Evolutionary conservation across 2,113 vertebrate genomes (phyloP), one percentile per base, ranked within the genome.

Genomic region (Entomyzon cyanotis): DNA sequence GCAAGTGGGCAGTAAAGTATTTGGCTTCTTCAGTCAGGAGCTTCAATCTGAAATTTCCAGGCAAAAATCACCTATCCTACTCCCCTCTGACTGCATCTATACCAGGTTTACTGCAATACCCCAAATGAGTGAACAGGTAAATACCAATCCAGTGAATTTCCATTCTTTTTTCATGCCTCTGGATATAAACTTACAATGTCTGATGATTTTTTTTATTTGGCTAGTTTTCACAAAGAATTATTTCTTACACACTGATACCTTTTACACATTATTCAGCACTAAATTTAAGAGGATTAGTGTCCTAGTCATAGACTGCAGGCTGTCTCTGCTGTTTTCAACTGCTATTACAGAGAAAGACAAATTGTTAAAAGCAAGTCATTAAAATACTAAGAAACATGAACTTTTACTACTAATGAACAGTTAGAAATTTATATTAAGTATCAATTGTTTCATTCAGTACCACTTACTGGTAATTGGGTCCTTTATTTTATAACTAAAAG

Each of bases 251-350:
- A 50, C 35, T 80, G 75, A 63, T 91, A 89, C 8, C 27, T 92
- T 88, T 84, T 31, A 85, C 69, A 42, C 14, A 10, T 83, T 91
- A 91, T 85, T 95, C 87, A 95, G 70, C 78, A 93, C 41, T 74
- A n/a, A 83, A 91, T 52, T 78, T 82, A 94, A 92, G 69, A 93
- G 70, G 84, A 96, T 96, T 91, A 84, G 37, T 60, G 53, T 37
- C 77, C 77, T 76, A 65, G 63, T 21, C 35, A 85, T 11, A 83
- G 63, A 81, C 56, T 80, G 44, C 17, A 60, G 68, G 55, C 50
- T 76, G 41, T 23, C 15, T 84, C 13, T 18, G n/a, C 77, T 77
- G 42, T 33, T 94, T 93, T 79, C 44, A 78, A 81, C 60, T 85
- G 33, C 39, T 76, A 6, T 47, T 30, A 42, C 55, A 35, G 53